A percentile compares a stretch with the other conserved stretches of the same genome.
Evolutionary conservation across 1,140 invertebrate species (phyloP).

Genomic region (Idris sp.): DNA sequence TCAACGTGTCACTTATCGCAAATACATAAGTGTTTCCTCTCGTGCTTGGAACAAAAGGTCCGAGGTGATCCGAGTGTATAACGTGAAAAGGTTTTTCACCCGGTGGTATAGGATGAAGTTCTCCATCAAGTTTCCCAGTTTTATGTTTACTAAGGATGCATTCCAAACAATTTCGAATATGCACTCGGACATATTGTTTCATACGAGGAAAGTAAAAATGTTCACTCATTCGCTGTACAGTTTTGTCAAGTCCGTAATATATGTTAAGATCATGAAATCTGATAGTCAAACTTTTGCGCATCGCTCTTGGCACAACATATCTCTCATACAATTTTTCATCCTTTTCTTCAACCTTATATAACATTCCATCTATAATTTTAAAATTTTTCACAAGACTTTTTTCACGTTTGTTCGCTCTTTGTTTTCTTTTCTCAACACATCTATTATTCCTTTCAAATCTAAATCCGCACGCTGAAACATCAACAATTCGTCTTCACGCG

Average conservation of each 20-base stretch:
- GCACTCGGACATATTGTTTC: not conserved
- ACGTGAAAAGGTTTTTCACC: conserved; percentile 31
- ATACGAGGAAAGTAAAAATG: conserved; percentile 12
- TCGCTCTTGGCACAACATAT: too few species aligned
- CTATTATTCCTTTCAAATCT: too few species aligned
- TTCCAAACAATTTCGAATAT: conserved; percentile 1
- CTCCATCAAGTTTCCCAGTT: conserved; percentile 1
- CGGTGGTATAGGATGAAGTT: conserved; percentile 20
- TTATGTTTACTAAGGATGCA: conserved; percentile 2
- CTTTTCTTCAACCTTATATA: too few species aligned
- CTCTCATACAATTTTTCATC: too few species aligned
- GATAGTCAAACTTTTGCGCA: conserved; percentile 1
- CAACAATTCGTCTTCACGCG: not conserved
- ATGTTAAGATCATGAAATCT: not conserved
- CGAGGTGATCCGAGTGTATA: conserved; percentile 67
- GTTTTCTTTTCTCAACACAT: too few species aligned
- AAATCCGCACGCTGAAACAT: too few species aligned
- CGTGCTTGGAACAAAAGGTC: conserved; percentile 41
- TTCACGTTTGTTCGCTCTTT: too few species aligned
- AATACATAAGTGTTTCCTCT: conserved; percentile 63
- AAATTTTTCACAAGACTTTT: too few species aligned
- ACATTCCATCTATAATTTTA: too few species aligned
- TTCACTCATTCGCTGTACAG: conserved; percentile 4
- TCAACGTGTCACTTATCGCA: conserved; percentile 63
- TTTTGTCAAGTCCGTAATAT: conserved; percentile 1